These are phyloP conservation scores for Lerista edwardsae DNA, from an alignment of 2,797 vertebrate species.

Conservation along the genomic window DNA sequence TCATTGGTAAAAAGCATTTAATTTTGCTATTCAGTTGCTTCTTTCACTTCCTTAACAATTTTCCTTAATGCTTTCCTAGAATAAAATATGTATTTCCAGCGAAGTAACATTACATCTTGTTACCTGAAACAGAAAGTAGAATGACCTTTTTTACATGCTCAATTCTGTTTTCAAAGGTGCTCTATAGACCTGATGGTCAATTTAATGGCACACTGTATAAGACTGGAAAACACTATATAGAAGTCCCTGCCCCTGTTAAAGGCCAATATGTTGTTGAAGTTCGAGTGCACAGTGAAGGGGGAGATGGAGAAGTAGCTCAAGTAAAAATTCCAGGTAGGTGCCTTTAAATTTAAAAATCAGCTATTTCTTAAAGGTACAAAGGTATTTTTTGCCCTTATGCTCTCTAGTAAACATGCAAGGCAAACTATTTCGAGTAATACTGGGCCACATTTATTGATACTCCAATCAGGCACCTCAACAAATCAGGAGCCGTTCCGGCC, in stretches of 20 bases:
- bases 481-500: too few relatives aligned
- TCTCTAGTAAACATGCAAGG: background rate
- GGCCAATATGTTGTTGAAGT: constrained; percentile 91
- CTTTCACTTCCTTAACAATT: background rate
- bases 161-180: constrained; percentile 78
- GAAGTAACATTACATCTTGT: background rate
- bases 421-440: too few relatives aligned
- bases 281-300: constrained; percentile 90
- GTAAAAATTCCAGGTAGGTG: constrained; percentile 86
- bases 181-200: constrained; percentile 86
- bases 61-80: background rate
- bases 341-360: constrained; percentile 2
- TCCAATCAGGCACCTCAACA: too few relatives aligned
- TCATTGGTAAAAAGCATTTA: background rate
- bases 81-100: background rate
- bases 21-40: background rate
- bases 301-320: constrained; percentile 90
- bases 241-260: constrained; percentile 81
- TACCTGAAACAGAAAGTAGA: background rate
- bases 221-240: constrained; percentile 85
- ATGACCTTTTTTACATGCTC: constrained; percentile 11
- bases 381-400: background rate
- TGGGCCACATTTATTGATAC: too few relatives aligned
- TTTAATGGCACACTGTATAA: constrained; percentile 82
- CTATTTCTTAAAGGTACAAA: background rate